Evolutionary conservation across 2,888 invertebrate species (phyloP).

Genomic region (Cosmia pyralina): DNA sequence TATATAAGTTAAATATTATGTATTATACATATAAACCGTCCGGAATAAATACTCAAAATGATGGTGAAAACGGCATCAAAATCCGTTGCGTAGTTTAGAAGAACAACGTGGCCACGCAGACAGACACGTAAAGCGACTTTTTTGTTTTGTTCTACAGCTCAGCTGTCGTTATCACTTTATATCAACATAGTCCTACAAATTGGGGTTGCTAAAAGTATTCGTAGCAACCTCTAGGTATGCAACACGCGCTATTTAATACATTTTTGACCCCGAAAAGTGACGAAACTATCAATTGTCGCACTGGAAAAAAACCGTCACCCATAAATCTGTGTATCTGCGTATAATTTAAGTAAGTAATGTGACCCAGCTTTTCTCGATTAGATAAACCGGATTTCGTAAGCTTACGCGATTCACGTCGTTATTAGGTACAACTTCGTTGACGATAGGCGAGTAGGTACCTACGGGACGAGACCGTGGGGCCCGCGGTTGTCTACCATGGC

Average conservation of each 20-base stretch:
- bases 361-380: slow-evolving; percentile 54
- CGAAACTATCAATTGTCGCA: slow-evolving; percentile 4
- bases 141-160: neutral
- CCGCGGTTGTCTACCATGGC: slow-evolving; percentile 73
- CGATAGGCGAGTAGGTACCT: slow-evolving; percentile 21
- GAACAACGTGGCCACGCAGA: no score
- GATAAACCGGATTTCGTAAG: slow-evolving; percentile 59
- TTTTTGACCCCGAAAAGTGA: neutral
- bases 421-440: slow-evolving; percentile 33
- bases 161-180: slow-evolving; percentile 1
- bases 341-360: slow-evolving; percentile 26
- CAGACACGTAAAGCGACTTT: no score
- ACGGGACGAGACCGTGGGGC: slow-evolving; percentile 70
- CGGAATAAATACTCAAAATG: no score
- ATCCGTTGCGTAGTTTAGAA: no score
- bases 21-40: no score
- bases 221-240: neutral
- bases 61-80: no score
- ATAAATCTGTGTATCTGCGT: slow-evolving; percentile 29
- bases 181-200: neutral
- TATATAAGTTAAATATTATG: no score
- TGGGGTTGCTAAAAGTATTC: neutral
- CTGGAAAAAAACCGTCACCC: slow-evolving; percentile 30
- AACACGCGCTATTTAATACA: neutral
- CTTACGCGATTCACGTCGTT: slow-evolving; percentile 43